phyloP scores from a whole-genome alignment of 2,797 vertebrate genomes.

The Liasis olivaceus region DNA sequence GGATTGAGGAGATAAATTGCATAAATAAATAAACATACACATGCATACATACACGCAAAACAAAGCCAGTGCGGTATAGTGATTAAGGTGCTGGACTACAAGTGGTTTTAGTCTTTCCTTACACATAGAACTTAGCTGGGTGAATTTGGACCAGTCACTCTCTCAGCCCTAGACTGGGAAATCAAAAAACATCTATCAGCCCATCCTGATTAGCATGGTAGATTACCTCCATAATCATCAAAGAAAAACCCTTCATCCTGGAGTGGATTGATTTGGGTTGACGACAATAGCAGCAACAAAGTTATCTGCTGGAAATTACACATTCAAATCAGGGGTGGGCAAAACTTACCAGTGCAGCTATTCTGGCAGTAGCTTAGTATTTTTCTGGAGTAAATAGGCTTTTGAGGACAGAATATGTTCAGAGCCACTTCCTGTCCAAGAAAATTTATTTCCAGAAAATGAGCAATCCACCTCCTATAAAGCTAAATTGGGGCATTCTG shows the following conservation, averaged over 20 bases:
- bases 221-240: neutral
- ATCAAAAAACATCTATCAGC: no score
- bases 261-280: neutral
- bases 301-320: neutral
- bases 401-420: neutral
- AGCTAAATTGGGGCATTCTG: neutral
- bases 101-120: no score
- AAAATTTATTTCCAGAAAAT: neutral
- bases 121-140: no score
- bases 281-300: neutral
- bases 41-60: no score
- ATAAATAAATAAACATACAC: no score
- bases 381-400: neutral
- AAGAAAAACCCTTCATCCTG: neutral
- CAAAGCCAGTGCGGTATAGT: no score
- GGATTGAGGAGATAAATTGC: no score
- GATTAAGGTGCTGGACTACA: no score
- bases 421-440: neutral
- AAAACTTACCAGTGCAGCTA: neutral
- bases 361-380: neutral
- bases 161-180: no score
- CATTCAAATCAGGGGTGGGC: neutral
- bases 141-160: no score
- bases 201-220: neutral
- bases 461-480: neutral